Evolutionary conservation across 2,113 vertebrate genomes (phyloP).

Genomic region (Panthera uncia): DNA sequence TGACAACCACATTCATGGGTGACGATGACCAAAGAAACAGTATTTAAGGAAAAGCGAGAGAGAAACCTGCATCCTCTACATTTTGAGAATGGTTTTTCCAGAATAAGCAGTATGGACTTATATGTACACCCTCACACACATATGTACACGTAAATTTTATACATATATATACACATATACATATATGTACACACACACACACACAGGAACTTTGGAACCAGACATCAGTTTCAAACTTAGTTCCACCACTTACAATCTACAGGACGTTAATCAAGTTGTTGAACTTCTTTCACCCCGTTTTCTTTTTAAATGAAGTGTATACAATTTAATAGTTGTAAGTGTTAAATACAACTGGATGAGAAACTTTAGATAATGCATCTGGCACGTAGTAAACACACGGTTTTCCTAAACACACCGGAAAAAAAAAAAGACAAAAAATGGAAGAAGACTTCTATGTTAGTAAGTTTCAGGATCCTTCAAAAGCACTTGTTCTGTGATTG

Average conservation of each 20-base stretch:
- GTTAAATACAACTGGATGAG: slow-evolving; percentile 12
- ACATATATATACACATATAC: background rate
- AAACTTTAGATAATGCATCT: background rate
- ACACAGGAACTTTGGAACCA: background rate
- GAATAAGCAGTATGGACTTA: background rate
- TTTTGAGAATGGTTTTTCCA: background rate
- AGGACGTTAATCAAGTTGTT: background rate
- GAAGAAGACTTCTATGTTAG: background rate
- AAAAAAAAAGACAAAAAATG: background rate
- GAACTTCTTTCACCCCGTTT: background rate
- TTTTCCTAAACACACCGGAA: background rate
- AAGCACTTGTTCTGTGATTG: background rate
- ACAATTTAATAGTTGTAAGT: background rate
- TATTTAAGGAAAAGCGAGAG: background rate
- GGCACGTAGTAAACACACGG: background rate
- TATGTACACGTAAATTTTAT: background rate
- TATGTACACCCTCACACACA: background rate
- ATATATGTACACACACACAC: background rate
- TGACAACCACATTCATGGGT: background rate
- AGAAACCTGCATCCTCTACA: background rate
- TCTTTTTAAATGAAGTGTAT: background rate
- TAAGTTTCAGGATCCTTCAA: background rate
- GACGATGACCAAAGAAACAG: background rate
- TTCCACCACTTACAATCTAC: background rate
- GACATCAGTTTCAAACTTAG: background rate